These are phyloP conservation scores for Xerus rutilus DNA, from an alignment of 2,797 vertebrate species.

Conservation along the genomic window DNA sequence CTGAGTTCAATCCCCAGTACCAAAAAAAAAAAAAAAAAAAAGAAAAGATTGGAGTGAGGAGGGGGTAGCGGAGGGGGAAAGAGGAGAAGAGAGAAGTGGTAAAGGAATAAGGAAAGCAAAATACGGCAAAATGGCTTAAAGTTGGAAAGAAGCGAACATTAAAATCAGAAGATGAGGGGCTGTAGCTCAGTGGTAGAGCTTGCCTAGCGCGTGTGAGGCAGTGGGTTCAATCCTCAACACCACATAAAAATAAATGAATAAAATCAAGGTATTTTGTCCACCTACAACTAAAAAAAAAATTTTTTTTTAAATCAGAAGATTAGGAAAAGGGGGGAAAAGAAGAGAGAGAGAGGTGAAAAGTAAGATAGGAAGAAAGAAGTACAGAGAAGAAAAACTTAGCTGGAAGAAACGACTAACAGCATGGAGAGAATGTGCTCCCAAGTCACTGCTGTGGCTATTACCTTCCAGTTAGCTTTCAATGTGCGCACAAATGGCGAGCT, in stretches of 20 bases:
- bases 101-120: neutral
- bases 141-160: neutral
- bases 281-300: too few relatives aligned
- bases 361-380: neutral
- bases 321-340: neutral
- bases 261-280: too few relatives aligned
- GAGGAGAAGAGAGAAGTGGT: neutral
- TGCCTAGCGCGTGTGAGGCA: too few relatives aligned
- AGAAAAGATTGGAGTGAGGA: neutral
- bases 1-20: too few relatives aligned
- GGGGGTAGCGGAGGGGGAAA: rapidly evolving
- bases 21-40: too few relatives aligned
- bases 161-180: neutral
- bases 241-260: too few relatives aligned
- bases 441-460: neutral
- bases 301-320: neutral
- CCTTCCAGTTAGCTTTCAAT: neutral
- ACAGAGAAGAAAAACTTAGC: neutral
- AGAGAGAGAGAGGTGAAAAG: neutral
- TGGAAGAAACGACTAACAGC: neutral
- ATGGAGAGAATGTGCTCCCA: neutral
- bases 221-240: too few relatives aligned
- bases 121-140: neutral
- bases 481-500: neutral
- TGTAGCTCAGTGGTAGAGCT: too few relatives aligned